phyloP scores from a whole-genome alignment of 2,888 invertebrate species.

The Encarsia formosa region DNA sequence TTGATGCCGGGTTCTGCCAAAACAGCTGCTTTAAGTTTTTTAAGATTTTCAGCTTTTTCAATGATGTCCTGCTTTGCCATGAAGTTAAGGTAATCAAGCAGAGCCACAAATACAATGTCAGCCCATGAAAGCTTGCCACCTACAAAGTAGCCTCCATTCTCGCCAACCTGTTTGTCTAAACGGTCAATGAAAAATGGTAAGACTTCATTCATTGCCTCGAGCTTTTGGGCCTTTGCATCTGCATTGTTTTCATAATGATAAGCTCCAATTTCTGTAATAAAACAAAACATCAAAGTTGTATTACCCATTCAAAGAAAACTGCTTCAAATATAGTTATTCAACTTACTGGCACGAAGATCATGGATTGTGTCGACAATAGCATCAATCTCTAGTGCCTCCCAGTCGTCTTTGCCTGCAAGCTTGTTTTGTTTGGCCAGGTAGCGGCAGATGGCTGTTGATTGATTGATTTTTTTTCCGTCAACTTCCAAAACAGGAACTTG shows the following conservation, averaged over 20 bases:
- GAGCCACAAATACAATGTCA: slow-evolving; percentile 59
- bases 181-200: slow-evolving; percentile 60
- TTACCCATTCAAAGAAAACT: not conserved
- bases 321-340: not conserved
- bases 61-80: slow-evolving; percentile 57
- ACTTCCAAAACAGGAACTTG: slow-evolving; percentile 62
- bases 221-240: slow-evolving; percentile 53
- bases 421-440: slow-evolving; percentile 62
- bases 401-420: slow-evolving; percentile 57
- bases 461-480: slow-evolving; percentile 60
- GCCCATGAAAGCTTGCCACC: slow-evolving; percentile 59
- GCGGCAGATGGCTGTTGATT: slow-evolving; percentile 60
- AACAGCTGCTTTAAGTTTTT: slow-evolving; percentile 57
- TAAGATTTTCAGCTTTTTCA: slow-evolving; percentile 58
- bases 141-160: slow-evolving; percentile 60
- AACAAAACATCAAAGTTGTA: not conserved
- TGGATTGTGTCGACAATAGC: slow-evolving; percentile 59
- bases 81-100: slow-evolving; percentile 59
- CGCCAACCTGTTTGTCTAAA: slow-evolving; percentile 57
- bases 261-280: slow-evolving; percentile 37
- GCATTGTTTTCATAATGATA: slow-evolving; percentile 58
- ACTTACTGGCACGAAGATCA: slow-evolving; percentile 61
- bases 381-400: slow-evolving; percentile 63
- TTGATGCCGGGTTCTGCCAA: slow-evolving; percentile 59
- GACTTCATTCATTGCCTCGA: slow-evolving; percentile 53